Percentiles rank a stretch among this genome's conserved stretches.
Conservation (phyloP, 1,140 invertebrate species). For the Pygmarrhopalites habei region DNA sequence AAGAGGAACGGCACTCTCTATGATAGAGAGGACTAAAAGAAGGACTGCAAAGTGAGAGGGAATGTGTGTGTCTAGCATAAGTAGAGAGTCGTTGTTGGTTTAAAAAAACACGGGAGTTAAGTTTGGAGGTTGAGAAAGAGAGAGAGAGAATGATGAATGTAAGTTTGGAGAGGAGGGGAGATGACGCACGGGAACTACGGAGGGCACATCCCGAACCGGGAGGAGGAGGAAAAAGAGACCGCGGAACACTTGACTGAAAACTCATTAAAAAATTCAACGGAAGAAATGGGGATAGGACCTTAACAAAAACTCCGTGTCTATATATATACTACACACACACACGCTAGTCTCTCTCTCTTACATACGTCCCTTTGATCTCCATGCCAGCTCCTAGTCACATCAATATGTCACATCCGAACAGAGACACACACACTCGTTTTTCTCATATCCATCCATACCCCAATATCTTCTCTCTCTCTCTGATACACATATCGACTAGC, state of each 20-base stretch:
- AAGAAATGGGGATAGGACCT: not conserved
- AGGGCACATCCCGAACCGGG: too few relatives aligned
- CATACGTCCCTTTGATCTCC: not conserved
- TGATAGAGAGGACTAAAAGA: not conserved
- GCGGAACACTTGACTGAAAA: conserved; percentile 6
- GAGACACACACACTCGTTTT: too few relatives aligned
- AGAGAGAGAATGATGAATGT: conserved; percentile 4
- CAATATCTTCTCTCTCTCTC: not conserved
- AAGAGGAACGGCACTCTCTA: too few relatives aligned
- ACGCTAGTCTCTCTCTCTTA: not conserved
- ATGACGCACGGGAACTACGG: not conserved
- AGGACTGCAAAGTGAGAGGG: not conserved
- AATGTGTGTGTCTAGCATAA: not conserved
- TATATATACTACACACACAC: too few relatives aligned
- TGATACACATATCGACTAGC: not conserved
- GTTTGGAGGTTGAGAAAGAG: conserved; percentile 3
- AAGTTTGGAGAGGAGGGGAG: not conserved
- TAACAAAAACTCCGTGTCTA: too few relatives aligned
- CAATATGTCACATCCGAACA: too few relatives aligned
- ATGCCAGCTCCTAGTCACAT: not conserved
- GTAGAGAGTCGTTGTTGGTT: not conserved
- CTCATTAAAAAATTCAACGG: conserved; percentile 13
- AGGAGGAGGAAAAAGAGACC: not conserved
- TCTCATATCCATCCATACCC: too few relatives aligned
- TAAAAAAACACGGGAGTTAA: not conserved